phyloP scores from a whole-genome alignment of 2,888 invertebrate genomes.

The Palloptera scutellata region DNA sequence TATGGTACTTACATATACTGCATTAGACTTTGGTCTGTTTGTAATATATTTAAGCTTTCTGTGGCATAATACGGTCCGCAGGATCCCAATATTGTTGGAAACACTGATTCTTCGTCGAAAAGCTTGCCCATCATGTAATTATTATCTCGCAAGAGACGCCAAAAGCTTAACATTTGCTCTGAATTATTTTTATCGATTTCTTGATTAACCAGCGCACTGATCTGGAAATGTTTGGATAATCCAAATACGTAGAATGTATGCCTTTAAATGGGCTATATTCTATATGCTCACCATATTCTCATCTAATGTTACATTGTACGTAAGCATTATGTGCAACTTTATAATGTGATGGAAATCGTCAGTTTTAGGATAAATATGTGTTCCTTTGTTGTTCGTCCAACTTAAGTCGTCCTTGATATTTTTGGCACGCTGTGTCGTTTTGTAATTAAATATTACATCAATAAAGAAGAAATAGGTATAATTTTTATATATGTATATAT shows the following conservation, averaged over 20 bases:
- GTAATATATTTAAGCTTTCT: slow-evolving; percentile 55
- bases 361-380: slow-evolving; percentile 55
- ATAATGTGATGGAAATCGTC: slow-evolving; percentile 61
- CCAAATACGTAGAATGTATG: background rate
- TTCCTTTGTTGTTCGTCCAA: slow-evolving; percentile 57
- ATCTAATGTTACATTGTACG: slow-evolving; percentile 61
- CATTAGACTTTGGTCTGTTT: slow-evolving; percentile 53
- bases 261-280: background rate
- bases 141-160: slow-evolving; percentile 61
- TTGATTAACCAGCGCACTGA: slow-evolving; percentile 58
- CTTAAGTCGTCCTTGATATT: slow-evolving; percentile 56
- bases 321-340: slow-evolving; percentile 59
- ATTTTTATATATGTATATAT: no score
- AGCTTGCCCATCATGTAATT: slow-evolving; percentile 63
- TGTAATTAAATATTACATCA: no score
- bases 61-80: slow-evolving; percentile 62
- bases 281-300: slow-evolving; percentile 56
- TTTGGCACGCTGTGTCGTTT: slow-evolving; percentile 48
- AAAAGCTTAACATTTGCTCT: slow-evolving; percentile 60
- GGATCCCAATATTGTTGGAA: slow-evolving; percentile 59
- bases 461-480: no score
- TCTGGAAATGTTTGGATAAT: slow-evolving; percentile 42
- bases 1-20: slow-evolving; percentile 56
- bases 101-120: slow-evolving; percentile 61
- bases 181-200: slow-evolving; percentile 60